phyloP scores from a whole-genome alignment of 2,888 invertebrate species.

The Fragum whitleyi region DNA sequence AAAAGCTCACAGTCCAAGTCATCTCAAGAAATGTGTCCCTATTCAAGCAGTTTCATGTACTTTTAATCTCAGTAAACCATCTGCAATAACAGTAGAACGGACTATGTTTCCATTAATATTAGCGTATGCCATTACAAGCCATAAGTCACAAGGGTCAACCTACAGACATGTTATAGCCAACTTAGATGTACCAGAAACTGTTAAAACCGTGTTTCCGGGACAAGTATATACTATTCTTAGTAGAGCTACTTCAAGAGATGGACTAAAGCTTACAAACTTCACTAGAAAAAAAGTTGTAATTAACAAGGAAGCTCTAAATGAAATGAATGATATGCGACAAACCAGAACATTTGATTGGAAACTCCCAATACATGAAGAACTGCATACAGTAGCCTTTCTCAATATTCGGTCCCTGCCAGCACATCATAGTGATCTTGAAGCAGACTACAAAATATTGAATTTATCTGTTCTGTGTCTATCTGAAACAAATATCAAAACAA shows the following conservation, averaged over 20 bases:
- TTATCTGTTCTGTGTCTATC: no score
- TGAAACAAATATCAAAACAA: no score
- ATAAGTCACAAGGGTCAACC: not conserved
- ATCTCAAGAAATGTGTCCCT: not conserved
- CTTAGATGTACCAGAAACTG: not conserved
- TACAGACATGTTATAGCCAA: not conserved
- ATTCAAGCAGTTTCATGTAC: not conserved
- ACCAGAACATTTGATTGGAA: no score
- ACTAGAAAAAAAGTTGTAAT: no score
- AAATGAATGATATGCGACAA: no score
- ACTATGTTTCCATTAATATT: not conserved
- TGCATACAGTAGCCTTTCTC: no score
- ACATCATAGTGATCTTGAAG: no score
- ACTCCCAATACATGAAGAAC: no score
- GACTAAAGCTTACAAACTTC: not conserved
- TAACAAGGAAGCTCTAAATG: no score
- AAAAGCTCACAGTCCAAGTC: not conserved
- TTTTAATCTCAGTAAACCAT: not conserved
- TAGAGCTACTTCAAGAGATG: conserved; percentile 33
- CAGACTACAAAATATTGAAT: no score
- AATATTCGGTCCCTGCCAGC: no score
- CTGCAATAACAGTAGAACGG: no score
- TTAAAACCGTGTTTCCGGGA: conserved; percentile 21
- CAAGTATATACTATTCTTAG: conserved; percentile 52
- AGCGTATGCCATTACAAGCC: not conserved